Percentiles rank a stretch among this genome's conserved stretches.
Evolutionary conservation across 1,140 invertebrate genomes (phyloP).

Genomic region (Anastrepha obliqua): DNA sequence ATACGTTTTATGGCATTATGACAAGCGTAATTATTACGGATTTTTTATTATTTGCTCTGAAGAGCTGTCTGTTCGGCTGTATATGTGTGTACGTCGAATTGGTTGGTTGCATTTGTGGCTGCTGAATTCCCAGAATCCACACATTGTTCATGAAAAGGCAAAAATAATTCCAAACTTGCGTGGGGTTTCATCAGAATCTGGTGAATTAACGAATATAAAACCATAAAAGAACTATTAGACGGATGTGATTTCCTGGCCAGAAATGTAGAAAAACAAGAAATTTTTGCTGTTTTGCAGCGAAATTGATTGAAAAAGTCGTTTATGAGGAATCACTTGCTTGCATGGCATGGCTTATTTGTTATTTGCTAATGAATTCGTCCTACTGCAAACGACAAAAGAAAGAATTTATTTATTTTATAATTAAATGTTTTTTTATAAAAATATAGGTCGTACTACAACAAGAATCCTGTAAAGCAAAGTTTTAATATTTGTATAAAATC

Average conservation of each 20-base stretch:
- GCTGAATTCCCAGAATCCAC: slow-evolving; percentile 16
- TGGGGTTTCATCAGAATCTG: slow-evolving; percentile 3
- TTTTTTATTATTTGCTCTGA: slow-evolving; percentile 56
- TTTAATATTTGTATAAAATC: no score
- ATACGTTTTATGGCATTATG: slow-evolving; percentile 59
- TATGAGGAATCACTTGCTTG: no score
- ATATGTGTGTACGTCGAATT: not conserved
- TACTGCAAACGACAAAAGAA: no score
- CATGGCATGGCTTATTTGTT: no score
- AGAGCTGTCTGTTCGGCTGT: not conserved
- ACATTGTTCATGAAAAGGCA: not conserved
- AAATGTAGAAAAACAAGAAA: not conserved
- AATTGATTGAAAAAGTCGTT: no score
- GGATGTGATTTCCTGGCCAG: not conserved
- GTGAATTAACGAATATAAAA: slow-evolving; percentile 10
- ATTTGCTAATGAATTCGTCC: no score
- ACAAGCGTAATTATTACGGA: slow-evolving; percentile 60
- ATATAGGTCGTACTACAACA: no score
- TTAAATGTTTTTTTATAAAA: no score
- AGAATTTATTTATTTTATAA: no score
- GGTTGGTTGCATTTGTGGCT: not conserved
- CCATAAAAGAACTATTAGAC: slow-evolving; percentile 19
- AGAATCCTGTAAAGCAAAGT: no score
- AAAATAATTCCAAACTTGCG: not conserved
- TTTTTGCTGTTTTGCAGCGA: not conserved